phyloP scores from a whole-genome alignment of 2,113 vertebrate genomes.

The Melanocharis versteri region DNA sequence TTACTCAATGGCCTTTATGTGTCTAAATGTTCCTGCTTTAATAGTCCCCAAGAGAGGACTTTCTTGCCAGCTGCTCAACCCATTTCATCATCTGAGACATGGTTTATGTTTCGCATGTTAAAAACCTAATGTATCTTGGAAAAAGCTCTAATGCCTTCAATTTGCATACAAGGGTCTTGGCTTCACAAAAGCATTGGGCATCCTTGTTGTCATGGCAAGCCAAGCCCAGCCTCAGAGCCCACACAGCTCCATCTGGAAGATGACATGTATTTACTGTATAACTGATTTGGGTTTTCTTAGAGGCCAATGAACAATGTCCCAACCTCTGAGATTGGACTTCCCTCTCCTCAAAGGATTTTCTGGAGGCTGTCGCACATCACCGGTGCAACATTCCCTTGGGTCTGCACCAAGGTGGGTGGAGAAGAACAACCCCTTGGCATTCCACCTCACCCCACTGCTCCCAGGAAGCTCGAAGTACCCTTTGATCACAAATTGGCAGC shows the following conservation, averaged over 20 bases:
- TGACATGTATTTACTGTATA: background rate
- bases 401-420: background rate
- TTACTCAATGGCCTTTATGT: background rate
- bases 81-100: background rate
- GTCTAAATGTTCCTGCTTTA: background rate
- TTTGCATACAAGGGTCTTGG: background rate
- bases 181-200: background rate
- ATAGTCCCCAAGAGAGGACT: background rate
- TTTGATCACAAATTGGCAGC: background rate
- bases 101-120: background rate
- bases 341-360: background rate
- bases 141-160: background rate
- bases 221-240: background rate
- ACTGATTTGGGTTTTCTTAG: background rate
- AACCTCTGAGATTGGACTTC: background rate
- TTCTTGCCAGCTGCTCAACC: background rate
- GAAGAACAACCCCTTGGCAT: background rate
- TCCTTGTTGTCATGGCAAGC: background rate
- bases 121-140: background rate
- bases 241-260: background rate
- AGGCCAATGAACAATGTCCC: fast-evolving
- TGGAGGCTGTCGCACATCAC: background rate
- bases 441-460: background rate
- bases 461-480: background rate
- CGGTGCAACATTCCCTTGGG: background rate